Percentiles rank a stretch among this genome's conserved stretches.
Conservation (phyloP, 2,888 invertebrate genomes). For the Ophioninae sp. region DNA sequence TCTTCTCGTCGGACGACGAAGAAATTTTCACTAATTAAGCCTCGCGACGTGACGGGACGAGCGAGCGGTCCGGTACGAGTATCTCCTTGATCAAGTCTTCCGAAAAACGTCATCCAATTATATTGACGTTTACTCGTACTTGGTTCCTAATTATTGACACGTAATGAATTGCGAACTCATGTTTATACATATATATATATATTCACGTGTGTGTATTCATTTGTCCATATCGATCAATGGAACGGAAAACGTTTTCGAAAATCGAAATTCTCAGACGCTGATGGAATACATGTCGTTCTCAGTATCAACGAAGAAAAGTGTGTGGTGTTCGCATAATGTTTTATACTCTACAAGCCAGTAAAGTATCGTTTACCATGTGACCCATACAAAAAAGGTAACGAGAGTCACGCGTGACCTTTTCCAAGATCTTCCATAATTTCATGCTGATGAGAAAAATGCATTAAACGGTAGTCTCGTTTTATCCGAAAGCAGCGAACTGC, state of each 20-base stretch:
- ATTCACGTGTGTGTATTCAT: too few relatives aligned
- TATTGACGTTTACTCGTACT: conserved; percentile 41
- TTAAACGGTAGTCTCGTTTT: too few relatives aligned
- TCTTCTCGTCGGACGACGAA: conserved; percentile 40
- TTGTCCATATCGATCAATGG: conserved; percentile 20
- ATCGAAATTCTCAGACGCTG: background rate
- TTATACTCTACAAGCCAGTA: background rate
- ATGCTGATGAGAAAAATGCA: background rate
- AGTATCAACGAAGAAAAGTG: background rate
- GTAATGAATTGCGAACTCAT: conserved; percentile 38
- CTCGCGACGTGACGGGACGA: conserved; percentile 50
- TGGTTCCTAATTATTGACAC: conserved; percentile 54
- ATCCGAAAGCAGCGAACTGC: too few relatives aligned
- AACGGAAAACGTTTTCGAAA: conserved; percentile 12
- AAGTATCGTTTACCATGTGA: background rate
- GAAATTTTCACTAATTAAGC: conserved; percentile 61
- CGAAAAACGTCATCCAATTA: conserved; percentile 47
- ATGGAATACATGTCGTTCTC: conserved; percentile 21
- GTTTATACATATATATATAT: background rate
- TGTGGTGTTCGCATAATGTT: background rate
- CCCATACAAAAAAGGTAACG: background rate
- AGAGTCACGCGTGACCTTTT: too few relatives aligned
- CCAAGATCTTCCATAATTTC: too few relatives aligned
- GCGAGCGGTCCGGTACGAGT: conserved; percentile 8
- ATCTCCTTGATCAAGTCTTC: conserved; percentile 43